These are phyloP conservation scores for Archilochus colubris DNA, from an alignment of 2,113 vertebrate genomes.

Conservation along the genomic window DNA sequence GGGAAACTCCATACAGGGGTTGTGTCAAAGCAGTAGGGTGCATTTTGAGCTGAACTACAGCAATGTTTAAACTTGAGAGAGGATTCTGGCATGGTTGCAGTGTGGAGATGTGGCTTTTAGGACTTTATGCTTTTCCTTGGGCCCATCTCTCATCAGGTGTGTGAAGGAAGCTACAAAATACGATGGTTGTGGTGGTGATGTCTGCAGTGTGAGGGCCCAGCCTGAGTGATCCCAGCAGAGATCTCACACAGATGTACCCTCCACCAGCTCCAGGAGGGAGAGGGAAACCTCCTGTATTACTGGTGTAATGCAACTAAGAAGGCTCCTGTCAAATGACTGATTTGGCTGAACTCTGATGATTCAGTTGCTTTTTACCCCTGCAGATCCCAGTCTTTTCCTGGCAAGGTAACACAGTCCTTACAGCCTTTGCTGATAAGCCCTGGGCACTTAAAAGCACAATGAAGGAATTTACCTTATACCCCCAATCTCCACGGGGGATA, in stretches of 20 bases:
- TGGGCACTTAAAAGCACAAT: not conserved
- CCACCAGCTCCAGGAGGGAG: not conserved
- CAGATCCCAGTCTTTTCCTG: not conserved
- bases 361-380: not conserved
- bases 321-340: not conserved
- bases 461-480: slow-evolving; percentile 29
- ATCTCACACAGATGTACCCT: not conserved
- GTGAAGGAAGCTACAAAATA: not conserved
- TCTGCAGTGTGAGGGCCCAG: not conserved
- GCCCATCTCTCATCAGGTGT: not conserved
- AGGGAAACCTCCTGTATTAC: not conserved
- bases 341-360: not conserved
- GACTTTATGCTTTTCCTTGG: not conserved
- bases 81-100: not conserved
- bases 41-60: not conserved
- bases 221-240: not conserved
- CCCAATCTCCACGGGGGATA: slow-evolving; percentile 17
- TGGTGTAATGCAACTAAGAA: not conserved
- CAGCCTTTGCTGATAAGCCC: not conserved
- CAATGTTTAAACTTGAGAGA: not conserved
- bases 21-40: not conserved
- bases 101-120: not conserved
- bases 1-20: not conserved
- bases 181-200: fast-evolving
- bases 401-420: not conserved